A percentile compares a stretch with the other conserved stretches of the same genome.
These are phyloP conservation scores for Spermophilus dauricus DNA, from an alignment of 2,113 vertebrate species.

Conservation along the genomic window DNA sequence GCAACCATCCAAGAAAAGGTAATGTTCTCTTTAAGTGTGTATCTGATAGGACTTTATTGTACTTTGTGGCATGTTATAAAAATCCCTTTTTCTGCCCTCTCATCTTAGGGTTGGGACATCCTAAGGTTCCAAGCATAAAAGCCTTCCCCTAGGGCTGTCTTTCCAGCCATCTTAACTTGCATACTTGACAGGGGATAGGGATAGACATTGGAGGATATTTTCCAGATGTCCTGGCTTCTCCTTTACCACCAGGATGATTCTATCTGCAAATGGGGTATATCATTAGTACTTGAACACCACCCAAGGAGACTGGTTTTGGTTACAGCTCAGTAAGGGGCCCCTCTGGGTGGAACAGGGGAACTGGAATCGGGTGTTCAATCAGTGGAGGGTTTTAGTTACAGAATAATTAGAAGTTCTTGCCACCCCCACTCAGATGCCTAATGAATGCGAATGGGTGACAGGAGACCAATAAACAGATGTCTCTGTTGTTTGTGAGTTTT, in stretches of 20 bases:
- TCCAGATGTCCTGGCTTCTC: not conserved
- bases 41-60: not conserved
- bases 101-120: not conserved
- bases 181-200: not conserved
- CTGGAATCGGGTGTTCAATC: conserved; percentile 53
- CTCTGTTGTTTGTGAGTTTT: conserved; percentile 68
- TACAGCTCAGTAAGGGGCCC: conserved; percentile 28
- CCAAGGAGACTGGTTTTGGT: conserved; percentile 51
- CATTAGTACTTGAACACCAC: not conserved
- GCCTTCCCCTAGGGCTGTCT: not conserved
- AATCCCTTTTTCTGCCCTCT: not conserved
- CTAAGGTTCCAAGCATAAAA: not conserved
- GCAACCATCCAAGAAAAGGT: not conserved
- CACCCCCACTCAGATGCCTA: conserved; percentile 57
- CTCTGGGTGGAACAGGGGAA: not conserved
- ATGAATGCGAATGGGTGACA: conserved; percentile 65
- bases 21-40: not conserved
- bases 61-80: conserved; percentile 11
- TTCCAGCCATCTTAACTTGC: not conserved
- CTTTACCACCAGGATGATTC: not conserved
- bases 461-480: conserved; percentile 80
- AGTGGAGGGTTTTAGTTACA: conserved; percentile 24
- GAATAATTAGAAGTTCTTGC: conserved; percentile 45
- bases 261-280: not conserved
- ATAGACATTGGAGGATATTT: not conserved